phyloP scores from a whole-genome alignment of 2,888 invertebrate species.

The Dicroscelio sp. region DNA sequence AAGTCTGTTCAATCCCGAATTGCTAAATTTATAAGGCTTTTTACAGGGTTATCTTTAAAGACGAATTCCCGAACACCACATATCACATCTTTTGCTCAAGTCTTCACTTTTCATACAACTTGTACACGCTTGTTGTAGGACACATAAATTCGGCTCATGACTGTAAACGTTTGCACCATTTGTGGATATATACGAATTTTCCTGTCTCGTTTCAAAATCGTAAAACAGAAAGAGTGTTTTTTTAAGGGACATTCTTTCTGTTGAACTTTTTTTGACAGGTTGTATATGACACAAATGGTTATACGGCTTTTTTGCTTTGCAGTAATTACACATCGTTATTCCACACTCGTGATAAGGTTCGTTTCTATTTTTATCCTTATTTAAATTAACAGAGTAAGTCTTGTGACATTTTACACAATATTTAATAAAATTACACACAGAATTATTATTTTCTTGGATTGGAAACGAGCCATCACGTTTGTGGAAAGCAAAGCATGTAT shows the following conservation, averaged over 20 bases:
- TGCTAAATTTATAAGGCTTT: slow-evolving; percentile 2
- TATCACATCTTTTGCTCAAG: not conserved
- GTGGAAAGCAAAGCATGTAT: not conserved
- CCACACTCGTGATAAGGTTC: too few relatives aligned
- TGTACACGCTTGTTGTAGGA: not conserved
- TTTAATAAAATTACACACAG: not conserved
- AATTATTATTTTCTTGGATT: not conserved
- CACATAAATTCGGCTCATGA: not conserved
- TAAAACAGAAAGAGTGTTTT: not conserved
- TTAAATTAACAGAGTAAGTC: too few relatives aligned
- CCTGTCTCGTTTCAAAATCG: slow-evolving; percentile 11
- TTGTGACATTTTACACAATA: too few relatives aligned
- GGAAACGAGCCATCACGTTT: not conserved
- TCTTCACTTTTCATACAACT: not conserved
- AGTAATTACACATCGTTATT: too few relatives aligned
- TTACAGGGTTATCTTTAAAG: not conserved
- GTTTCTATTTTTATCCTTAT: too few relatives aligned
- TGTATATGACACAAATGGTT: slow-evolving; percentile 6
- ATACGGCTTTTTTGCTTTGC: not conserved
- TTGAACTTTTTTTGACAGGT: not conserved
- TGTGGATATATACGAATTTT: too few relatives aligned
- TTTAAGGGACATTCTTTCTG: not conserved
- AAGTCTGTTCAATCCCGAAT: not conserved
- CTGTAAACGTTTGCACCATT: not conserved
- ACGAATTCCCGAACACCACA: slow-evolving; percentile 9